phyloP scores from a whole-genome alignment of 1,140 invertebrate species.

The Riptortus pedestris region DNA sequence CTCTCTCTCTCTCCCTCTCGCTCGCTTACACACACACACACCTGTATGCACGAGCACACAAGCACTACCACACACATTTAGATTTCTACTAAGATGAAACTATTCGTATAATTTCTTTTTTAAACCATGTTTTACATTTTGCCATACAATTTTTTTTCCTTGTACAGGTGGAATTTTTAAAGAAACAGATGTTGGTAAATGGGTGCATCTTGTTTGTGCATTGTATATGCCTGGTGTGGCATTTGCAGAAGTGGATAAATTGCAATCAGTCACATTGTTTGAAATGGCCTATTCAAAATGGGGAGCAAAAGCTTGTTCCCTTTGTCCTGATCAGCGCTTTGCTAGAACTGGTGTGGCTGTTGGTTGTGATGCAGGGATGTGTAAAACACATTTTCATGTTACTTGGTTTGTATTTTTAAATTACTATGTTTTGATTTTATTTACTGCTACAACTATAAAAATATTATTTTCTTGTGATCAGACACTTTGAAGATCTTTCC shows the following conservation, averaged over 20 bases:
- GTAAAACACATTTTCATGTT: slow-evolving; percentile 93
- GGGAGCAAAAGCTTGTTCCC: slow-evolving; percentile 76
- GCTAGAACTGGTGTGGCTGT: slow-evolving; percentile 89
- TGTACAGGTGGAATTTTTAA: slow-evolving; percentile 82
- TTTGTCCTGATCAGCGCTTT: slow-evolving; percentile 78
- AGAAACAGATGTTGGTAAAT: slow-evolving; percentile 89
- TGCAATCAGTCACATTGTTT: slow-evolving; percentile 79
- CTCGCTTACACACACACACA: too few species aligned
- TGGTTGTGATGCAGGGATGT: slow-evolving; percentile 95
- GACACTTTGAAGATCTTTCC: too few species aligned
- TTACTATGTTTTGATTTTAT: too few species aligned
- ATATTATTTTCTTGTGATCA: too few species aligned
- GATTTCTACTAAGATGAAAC: too few species aligned
- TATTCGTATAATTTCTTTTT: too few species aligned
- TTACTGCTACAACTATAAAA: too few species aligned
- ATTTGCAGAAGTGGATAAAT: slow-evolving; percentile 84
- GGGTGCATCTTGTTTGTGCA: slow-evolving; percentile 96
- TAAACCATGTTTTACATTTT: background rate
- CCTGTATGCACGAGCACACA: too few species aligned
- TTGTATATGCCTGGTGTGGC: slow-evolving; percentile 93
- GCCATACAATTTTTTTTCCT: slow-evolving; percentile 4
- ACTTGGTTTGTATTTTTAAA: slow-evolving; percentile 71
- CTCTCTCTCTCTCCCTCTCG: too few species aligned
- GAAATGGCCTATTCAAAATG: slow-evolving; percentile 92
- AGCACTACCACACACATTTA: too few species aligned